These are phyloP conservation scores for Masticophis lateralis DNA, from an alignment of 2,797 vertebrate genomes.

Conservation along the genomic window DNA sequence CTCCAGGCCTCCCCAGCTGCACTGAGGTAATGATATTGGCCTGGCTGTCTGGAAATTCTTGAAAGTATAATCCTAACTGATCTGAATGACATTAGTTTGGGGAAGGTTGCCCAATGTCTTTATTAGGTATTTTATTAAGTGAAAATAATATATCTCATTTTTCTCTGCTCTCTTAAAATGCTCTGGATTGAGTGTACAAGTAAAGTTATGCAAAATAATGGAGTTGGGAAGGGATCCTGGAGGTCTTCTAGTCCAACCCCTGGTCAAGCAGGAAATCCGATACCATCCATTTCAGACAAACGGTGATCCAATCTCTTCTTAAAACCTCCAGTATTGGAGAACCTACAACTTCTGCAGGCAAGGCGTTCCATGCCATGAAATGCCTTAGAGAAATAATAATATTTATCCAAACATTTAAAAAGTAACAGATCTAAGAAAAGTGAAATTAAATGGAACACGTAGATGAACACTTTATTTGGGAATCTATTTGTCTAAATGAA, in stretches of 20 bases:
- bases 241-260: neutral
- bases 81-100: neutral
- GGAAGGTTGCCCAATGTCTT: neutral
- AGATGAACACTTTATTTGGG: neutral
- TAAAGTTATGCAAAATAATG: neutral
- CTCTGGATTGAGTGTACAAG: neutral
- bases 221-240: neutral
- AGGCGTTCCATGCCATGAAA: neutral
- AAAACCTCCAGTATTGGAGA: too few relatives aligned
- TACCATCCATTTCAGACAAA: too few relatives aligned
- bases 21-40: neutral
- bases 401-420: neutral
- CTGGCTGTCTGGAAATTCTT: neutral
- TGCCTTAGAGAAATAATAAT: neutral
- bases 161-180: neutral
- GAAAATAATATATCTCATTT: neutral
- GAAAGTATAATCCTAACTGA: neutral
- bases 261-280: neutral
- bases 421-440: neutral
- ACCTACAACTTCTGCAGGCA: too few relatives aligned
- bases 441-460: neutral
- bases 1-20: neutral
- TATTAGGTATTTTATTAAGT: neutral
- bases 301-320: too few relatives aligned
- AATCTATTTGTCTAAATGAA: neutral